These are phyloP conservation scores for Theristicus caerulescens DNA, from an alignment of 2,113 vertebrate species.

Conservation along the genomic window DNA sequence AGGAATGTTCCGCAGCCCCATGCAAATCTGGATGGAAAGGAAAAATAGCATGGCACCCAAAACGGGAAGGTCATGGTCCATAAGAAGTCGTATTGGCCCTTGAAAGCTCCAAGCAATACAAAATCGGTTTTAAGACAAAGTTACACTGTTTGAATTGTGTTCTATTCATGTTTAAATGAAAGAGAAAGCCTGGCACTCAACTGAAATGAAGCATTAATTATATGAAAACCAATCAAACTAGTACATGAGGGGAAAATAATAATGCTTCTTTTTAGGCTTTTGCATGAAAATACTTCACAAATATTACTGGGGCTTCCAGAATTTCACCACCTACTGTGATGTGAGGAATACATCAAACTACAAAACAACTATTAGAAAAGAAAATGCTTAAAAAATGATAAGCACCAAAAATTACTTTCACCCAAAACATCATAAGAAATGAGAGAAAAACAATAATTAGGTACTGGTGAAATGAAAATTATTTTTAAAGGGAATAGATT, in stretches of 20 bases:
- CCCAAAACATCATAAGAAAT: background rate
- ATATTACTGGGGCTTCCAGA: background rate
- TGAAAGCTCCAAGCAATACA: background rate
- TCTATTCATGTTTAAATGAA: background rate
- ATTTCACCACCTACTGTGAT: background rate
- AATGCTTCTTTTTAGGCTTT: background rate
- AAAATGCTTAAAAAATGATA: background rate
- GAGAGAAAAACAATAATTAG: background rate
- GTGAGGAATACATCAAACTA: background rate
- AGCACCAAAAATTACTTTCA: background rate
- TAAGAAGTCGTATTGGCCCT: background rate
- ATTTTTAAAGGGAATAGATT: background rate
- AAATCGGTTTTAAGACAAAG: background rate
- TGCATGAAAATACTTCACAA: background rate
- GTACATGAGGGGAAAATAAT: background rate
- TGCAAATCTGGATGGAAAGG: background rate
- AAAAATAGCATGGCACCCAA: background rate
- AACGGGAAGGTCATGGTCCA: fast-evolving
- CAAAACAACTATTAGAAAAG: background rate
- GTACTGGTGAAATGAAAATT: background rate
- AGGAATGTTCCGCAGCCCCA: background rate
- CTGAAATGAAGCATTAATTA: background rate
- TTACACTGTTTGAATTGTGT: background rate
- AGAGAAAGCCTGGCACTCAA: background rate
- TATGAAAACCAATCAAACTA: background rate